Percentiles rank a stretch among this genome's conserved stretches.
Evolutionary conservation across 2,113 vertebrate genomes (phyloP).

Genomic region (Poeciliopsis turrubarensis): DNA sequence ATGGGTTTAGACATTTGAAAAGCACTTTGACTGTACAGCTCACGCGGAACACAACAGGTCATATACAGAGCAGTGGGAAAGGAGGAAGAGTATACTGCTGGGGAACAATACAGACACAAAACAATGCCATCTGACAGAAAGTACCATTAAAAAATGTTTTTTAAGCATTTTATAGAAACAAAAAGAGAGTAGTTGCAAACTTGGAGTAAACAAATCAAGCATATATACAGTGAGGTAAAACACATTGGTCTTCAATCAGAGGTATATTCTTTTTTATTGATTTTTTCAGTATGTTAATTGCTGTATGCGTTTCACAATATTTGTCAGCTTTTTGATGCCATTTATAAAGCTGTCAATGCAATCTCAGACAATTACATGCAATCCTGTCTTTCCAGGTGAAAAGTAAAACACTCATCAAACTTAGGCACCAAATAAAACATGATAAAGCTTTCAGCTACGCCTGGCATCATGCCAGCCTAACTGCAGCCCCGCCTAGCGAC

Average conservation of each 20-base stretch:
- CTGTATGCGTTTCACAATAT: constrained; percentile 47
- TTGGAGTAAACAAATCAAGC: constrained; percentile 76
- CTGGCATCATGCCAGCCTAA: constrained; percentile 53
- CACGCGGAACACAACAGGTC: constrained; percentile 65
- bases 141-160: constrained; percentile 66
- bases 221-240: constrained; percentile 86
- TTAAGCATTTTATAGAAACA: constrained; percentile 80
- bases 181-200: constrained; percentile 70
- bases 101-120: constrained; percentile 71
- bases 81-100: constrained; percentile 61
- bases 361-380: constrained; percentile 75
- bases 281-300: constrained; percentile 69
- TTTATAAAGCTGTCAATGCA: constrained; percentile 66
- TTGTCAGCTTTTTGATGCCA: constrained; percentile 62
- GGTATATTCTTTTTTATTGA: constrained; percentile 80
- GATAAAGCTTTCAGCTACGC: constrained; percentile 78
- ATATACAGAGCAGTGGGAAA: constrained; percentile 66
- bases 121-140: constrained; percentile 67
- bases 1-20: constrained; percentile 67
- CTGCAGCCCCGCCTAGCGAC: constrained; percentile 21
- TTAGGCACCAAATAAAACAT: constrained; percentile 78
- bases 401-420: constrained; percentile 66
- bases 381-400: constrained; percentile 68
- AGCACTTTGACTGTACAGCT: constrained; percentile 76
- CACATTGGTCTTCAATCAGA: constrained; percentile 83